A percentile compares a stretch with the other conserved stretches of the same genome.
phyloP scores from a whole-genome alignment of 2,797 vertebrate genomes.

The Pelobates cultripes region DNA sequence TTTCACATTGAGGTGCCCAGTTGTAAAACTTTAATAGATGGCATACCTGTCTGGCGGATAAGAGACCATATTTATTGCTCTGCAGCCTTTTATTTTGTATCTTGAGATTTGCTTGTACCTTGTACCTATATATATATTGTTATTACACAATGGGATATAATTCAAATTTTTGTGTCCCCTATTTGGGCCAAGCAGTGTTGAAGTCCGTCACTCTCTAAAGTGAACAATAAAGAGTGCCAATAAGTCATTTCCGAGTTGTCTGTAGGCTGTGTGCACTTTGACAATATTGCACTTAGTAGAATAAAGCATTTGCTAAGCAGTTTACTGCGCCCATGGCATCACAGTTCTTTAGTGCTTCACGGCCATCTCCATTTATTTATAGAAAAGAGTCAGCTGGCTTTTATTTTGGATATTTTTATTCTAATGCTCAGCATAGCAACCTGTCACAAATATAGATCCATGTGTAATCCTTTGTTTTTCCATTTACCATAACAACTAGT shows the following conservation, averaged over 20 bases:
- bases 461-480: conserved; percentile 28
- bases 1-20: too few relatives aligned
- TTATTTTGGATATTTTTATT: conserved; percentile 61
- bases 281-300: conserved; percentile 42
- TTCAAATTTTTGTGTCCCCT: too few relatives aligned
- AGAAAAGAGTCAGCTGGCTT: conserved; percentile 56
- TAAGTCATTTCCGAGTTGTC: neutral
- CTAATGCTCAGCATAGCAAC: conserved; percentile 53
- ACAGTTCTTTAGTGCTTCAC: conserved; percentile 57
- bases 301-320: conserved; percentile 59
- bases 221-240: too few relatives aligned
- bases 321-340: conserved; percentile 53
- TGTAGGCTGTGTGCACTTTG: neutral
- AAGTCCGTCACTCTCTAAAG: too few relatives aligned
- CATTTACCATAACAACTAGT: neutral
- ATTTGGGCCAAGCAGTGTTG: too few relatives aligned
- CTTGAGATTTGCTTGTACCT: too few relatives aligned
- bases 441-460: conserved; percentile 47
- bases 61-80: too few relatives aligned
- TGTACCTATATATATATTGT: too few relatives aligned
- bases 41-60: too few relatives aligned
- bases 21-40: too few relatives aligned
- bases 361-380: conserved; percentile 64
- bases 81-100: too few relatives aligned
- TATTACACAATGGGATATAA: too few relatives aligned